These are phyloP conservation scores for Eueides isabella DNA, from an alignment of 1,140 invertebrate species.

Conservation along the genomic window DNA sequence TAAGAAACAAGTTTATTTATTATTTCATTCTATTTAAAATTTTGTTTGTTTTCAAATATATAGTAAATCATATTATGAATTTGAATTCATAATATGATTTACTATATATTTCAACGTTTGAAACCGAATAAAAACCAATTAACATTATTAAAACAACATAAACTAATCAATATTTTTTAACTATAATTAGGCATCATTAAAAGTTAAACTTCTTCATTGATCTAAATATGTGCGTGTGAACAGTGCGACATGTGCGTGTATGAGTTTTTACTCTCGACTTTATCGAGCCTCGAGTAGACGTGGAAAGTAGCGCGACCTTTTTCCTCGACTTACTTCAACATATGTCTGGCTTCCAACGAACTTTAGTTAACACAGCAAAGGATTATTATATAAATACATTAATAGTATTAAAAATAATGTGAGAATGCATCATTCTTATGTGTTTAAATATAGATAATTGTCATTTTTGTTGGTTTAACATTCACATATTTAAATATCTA, in stretches of 20 bases:
- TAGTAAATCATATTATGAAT: no score
- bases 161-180: no score
- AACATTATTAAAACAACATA: no score
- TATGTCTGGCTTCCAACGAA: conserved; percentile 26
- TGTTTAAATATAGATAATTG: no score
- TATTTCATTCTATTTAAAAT: no score
- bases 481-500: no score
- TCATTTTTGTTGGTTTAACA: no score
- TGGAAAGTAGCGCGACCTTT: conserved; percentile 40
- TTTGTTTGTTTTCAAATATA: no score
- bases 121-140: no score
- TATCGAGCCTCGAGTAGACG: conserved; percentile 23
- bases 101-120: no score
- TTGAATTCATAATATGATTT: no score
- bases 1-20: not conserved
- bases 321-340: conserved; percentile 31
- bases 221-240: conserved; percentile 35
- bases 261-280: conserved; percentile 37
- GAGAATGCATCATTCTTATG: not conserved
- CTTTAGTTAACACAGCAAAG: not conserved
- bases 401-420: not conserved
- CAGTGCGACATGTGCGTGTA: conserved; percentile 20
- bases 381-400: not conserved
- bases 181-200: not conserved
- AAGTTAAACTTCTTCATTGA: conserved; percentile 15